Conservation (phyloP, 2,797 vertebrate genomes). For the Apodemus agrarius region DNA sequence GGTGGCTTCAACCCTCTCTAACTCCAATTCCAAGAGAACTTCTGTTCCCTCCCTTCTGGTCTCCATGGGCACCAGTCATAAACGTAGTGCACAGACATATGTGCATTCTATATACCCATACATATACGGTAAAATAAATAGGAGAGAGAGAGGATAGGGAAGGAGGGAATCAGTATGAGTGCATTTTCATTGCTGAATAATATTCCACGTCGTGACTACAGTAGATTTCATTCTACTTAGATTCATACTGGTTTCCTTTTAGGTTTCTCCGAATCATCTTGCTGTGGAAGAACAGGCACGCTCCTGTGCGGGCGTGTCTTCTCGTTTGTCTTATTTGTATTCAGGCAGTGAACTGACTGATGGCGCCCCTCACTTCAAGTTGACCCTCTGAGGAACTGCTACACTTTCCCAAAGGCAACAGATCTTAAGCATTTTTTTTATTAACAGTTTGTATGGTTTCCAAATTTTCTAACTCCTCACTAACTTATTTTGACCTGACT, state of each 20-base stretch:
- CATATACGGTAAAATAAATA: background rate
- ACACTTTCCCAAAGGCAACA: constrained; percentile 10
- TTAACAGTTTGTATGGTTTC: background rate
- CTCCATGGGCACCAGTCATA: background rate
- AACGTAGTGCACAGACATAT: background rate
- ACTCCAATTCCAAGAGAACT: background rate
- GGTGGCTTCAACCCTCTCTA: background rate
- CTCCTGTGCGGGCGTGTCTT: background rate
- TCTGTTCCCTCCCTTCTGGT: background rate
- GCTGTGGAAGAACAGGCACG: background rate
- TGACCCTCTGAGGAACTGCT: background rate
- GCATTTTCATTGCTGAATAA: constrained; percentile 8
- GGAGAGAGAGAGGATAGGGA: background rate
- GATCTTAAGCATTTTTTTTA: background rate
- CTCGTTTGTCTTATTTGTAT: constrained; percentile 8
- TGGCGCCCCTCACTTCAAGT: background rate
- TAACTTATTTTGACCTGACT: background rate
- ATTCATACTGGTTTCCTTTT: background rate
- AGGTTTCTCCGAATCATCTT: constrained; percentile 18
- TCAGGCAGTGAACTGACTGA: background rate
- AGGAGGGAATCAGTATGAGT: background rate
- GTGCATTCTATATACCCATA: background rate
- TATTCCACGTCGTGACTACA: background rate
- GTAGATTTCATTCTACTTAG: constrained; percentile 13
- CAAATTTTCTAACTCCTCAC: constrained; percentile 3